phyloP scores from a whole-genome alignment of 2,888 invertebrate species.

The Tetragonula carbonaria region DNA sequence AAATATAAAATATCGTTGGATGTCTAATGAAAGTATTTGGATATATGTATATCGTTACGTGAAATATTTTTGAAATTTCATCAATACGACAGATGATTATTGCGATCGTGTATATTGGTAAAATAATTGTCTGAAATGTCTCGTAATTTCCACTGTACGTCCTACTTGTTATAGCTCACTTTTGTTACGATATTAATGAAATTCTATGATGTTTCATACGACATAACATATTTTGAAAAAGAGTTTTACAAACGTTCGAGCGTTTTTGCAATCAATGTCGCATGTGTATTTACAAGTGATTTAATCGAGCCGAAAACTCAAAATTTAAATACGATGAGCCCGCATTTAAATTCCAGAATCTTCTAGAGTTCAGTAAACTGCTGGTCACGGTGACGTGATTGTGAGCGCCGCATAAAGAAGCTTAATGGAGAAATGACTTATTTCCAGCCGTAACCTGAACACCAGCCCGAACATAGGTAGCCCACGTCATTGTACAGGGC shows the following conservation, averaged over 20 bases:
- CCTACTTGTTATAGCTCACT: neutral
- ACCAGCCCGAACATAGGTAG: slow-evolving; percentile 60
- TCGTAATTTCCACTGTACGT: neutral
- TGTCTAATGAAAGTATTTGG: neutral
- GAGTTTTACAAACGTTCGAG: neutral
- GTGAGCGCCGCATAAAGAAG: slow-evolving; percentile 60
- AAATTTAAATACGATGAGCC: neutral
- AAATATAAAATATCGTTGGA: neutral
- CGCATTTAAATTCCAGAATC: slow-evolving; percentile 12
- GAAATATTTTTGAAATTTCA: neutral
- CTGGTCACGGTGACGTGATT: slow-evolving; percentile 44
- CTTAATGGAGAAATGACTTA: slow-evolving; percentile 78
- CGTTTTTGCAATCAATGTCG: neutral
- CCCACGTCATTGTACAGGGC: slow-evolving; percentile 53
- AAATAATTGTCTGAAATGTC: neutral
- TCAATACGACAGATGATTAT: neutral
- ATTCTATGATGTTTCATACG: neutral
- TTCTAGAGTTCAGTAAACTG: slow-evolving; percentile 51
- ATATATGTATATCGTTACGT: neutral
- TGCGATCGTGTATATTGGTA: neutral
- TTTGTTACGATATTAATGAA: neutral
- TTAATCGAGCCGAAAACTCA: neutral
- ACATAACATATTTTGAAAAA: neutral
- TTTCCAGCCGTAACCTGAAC: slow-evolving; percentile 72
- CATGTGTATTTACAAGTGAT: neutral